Base-by-base conservation (phyloP, 2,113 vertebrate genomes). In the Pholis gunnellus region DNA sequence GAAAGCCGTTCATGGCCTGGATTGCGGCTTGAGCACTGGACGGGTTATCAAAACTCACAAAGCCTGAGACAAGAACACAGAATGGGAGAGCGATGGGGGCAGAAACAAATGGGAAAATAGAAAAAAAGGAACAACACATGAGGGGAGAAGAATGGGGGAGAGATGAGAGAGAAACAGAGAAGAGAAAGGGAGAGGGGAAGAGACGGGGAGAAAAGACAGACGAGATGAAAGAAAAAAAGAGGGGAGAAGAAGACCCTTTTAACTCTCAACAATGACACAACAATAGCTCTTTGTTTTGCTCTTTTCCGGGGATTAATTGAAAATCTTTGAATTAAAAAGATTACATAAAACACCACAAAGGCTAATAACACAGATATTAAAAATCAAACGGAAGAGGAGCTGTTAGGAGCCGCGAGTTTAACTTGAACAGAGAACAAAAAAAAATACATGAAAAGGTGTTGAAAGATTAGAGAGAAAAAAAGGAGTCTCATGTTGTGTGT, bases 41-140 rank as follows among this genome's bases (percentile, higher is more conserved):
- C 20, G 98, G 98, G 95, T 99, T 99, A 96, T 99, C 98, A 93
- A 99, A 99, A 95, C 98, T 99, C 95, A 99, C 98, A 82, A 99
- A 99, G 91, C 98, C 98, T 99, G 91, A 82, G 86, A 91, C 20
- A 75, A 81, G 75, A 88, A 60, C 72, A 85, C 79, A 82, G 75
- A 86, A 20, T 10, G 50, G 66, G 63, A 88, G 46, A 72, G 73
- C 78, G 78, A 75, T 44, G 69, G 71, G 59, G 34, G 36, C 38
- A 65, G 65, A 57, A 72, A 71, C 59, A 77, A 71, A 87, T 56
- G 48, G 72, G 44, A 57, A 65, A 57, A 72, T 80, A 59, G 54
- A 31, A 40, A 29, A 85, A 81, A 71, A 67, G 44, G 15, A 74
- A 71, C n/a, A 61, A 79, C 52, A 82, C n/a, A 84, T 13, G 50